Evolutionary conservation across 1,140 invertebrate genomes (phyloP).

Genomic region (Tetramorium parvispinum): DNA sequence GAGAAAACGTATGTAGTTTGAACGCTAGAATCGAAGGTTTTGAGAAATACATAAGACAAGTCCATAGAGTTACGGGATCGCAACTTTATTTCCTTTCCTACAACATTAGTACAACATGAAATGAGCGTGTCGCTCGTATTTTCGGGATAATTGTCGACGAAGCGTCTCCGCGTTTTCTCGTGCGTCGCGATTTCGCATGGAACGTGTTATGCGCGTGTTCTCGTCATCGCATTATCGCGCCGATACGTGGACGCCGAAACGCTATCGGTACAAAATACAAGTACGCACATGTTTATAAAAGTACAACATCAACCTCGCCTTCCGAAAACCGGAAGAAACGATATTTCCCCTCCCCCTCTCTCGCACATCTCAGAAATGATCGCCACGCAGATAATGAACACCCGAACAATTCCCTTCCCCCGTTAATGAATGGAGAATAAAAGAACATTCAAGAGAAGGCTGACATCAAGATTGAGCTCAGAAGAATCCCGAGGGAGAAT

Average conservation of each 20-base stretch:
- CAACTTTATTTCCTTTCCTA: conserved; percentile 69
- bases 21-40: background rate
- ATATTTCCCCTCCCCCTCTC: conserved; percentile 31
- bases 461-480: conserved; percentile 20
- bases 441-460: conserved; percentile 3
- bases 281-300: conserved; percentile 77
- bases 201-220: conserved; percentile 34
- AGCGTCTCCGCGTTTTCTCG: background rate
- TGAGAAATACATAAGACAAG: background rate
- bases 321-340: conserved; percentile 53
- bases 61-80: conserved; percentile 56
- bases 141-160: conserved; percentile 49
- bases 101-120: conserved; percentile 66
- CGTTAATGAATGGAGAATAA: background rate
- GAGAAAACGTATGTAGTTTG: no score
- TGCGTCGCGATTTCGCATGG: conserved; percentile 8
- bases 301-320: conserved; percentile 72
- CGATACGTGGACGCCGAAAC: background rate
- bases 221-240: conserved; percentile 13
- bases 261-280: conserved; percentile 72
- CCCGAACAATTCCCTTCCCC: background rate
- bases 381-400: conserved; percentile 35
- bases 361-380: conserved; percentile 45
- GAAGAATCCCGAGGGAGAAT: background rate
- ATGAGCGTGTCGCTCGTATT: conserved; percentile 49